These are phyloP conservation scores for Noctua janthe DNA, from an alignment of 2,888 invertebrate genomes.

Conservation along the genomic window DNA sequence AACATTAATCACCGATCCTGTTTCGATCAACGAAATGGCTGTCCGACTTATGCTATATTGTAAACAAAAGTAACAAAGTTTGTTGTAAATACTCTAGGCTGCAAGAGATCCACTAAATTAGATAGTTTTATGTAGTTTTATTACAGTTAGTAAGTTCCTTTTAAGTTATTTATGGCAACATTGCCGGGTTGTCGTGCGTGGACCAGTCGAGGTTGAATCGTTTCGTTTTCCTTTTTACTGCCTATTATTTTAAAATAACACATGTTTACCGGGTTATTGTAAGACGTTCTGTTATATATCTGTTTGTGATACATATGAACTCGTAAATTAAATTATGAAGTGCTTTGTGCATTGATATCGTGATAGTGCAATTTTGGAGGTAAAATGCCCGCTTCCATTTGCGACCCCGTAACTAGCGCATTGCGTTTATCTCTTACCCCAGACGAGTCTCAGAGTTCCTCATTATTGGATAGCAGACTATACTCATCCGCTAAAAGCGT, in stretches of 20 bases:
- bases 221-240: constrained; percentile 64
- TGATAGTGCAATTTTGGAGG: constrained; percentile 89
- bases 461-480: constrained; percentile 92
- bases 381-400: constrained; percentile 91
- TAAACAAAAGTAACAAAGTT: background rate
- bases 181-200: constrained; percentile 55
- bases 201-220: constrained; percentile 56
- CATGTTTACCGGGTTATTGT: constrained; percentile 61
- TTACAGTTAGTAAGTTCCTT: background rate
- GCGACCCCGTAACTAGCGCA: constrained; percentile 90
- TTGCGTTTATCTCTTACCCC: constrained; percentile 89
- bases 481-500: constrained; percentile 94
- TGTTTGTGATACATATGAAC: constrained; percentile 23
- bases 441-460: constrained; percentile 86
- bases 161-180: constrained; percentile 43
- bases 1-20: background rate
- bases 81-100: background rate
- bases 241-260: constrained; percentile 60
- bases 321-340: constrained; percentile 74
- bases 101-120: background rate
- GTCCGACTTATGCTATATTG: background rate
- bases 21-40: background rate
- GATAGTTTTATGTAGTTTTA: background rate
- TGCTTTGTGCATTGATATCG: constrained; percentile 80
- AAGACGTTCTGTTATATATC: constrained; percentile 38